Conservation (phyloP, 2,797 vertebrate genomes). For the Falco cherrug region DNA sequence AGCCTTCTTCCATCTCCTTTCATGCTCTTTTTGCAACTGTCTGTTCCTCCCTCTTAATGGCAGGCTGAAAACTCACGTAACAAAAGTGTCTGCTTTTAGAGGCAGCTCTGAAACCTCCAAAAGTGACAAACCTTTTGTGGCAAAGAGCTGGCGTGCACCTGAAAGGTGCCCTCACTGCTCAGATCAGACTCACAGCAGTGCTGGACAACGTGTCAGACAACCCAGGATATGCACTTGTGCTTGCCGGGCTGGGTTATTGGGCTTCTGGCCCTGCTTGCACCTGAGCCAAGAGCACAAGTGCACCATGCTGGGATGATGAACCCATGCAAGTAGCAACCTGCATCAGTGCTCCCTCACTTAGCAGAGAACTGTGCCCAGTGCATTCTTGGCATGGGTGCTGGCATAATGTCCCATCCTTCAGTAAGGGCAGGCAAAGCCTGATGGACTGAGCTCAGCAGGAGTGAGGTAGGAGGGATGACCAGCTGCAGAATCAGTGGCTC, state of each 20-base stretch:
- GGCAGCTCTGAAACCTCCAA: background rate
- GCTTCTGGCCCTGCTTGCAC: background rate
- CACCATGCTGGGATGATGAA: background rate
- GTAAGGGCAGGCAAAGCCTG: background rate
- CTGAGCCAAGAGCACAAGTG: background rate
- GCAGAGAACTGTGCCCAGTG: background rate
- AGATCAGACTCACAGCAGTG: background rate
- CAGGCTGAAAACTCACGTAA: background rate
- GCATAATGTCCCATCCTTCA: background rate
- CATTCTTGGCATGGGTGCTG: background rate
- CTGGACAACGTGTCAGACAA: background rate
- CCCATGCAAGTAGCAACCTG: accelerated
- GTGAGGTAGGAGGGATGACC: background rate
- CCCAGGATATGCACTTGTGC: background rate
- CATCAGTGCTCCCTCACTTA: background rate
- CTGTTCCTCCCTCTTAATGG: background rate
- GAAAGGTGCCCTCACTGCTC: background rate
- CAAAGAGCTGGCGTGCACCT: background rate
- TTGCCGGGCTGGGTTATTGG: background rate
- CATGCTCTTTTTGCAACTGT: background rate
- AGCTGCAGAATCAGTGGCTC: background rate
- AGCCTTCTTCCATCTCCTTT: background rate
- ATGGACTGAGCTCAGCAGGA: background rate
- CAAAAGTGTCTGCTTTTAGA: background rate
- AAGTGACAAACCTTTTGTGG: background rate